phyloP scores from a whole-genome alignment of 2,888 invertebrate genomes.

The Drosophila limbata region DNA sequence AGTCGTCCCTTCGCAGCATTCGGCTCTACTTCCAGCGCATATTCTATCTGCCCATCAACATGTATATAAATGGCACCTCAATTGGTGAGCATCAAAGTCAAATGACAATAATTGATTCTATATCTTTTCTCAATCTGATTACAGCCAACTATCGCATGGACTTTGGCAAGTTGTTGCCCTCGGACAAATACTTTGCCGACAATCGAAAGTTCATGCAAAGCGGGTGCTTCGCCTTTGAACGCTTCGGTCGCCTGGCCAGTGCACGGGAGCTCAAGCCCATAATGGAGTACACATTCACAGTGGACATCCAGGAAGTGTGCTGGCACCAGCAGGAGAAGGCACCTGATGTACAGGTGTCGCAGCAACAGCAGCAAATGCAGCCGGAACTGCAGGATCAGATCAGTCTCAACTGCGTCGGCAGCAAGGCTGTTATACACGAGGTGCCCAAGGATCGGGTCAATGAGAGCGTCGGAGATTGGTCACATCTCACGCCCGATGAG shows the following conservation, averaged over 20 bases:
- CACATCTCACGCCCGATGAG: background rate
- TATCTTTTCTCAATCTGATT: background rate
- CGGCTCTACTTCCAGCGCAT: slow-evolving; percentile 85
- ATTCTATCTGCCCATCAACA: slow-evolving; percentile 85
- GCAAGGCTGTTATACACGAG: slow-evolving; percentile 34
- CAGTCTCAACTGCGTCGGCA: slow-evolving; percentile 21
- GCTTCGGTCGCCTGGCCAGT: slow-evolving; percentile 54
- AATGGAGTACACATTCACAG: slow-evolving; percentile 75
- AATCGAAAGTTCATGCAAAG: slow-evolving; percentile 33
- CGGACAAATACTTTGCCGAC: slow-evolving; percentile 63
- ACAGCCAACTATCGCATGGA: slow-evolving; percentile 77
- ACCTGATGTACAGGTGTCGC: background rate
- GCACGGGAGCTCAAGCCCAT: slow-evolving; percentile 65
- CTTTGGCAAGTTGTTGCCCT: slow-evolving; percentile 69
- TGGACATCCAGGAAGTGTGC: slow-evolving; percentile 61
- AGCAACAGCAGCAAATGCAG: background rate
- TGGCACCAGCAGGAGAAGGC: slow-evolving; percentile 35
- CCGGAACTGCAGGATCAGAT: slow-evolving; percentile 12
- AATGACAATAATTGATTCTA: no score
- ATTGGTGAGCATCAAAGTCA: slow-evolving; percentile 77
- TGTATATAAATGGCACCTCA: slow-evolving; percentile 84
- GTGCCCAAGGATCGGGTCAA: slow-evolving; percentile 32
- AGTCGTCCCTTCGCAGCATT: slow-evolving; percentile 85
- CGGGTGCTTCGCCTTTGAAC: slow-evolving; percentile 70
- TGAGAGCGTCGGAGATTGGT: slow-evolving; percentile 14